Evolutionary conservation across 2,888 invertebrate genomes (phyloP).

Genomic region (Phalangium opilio): DNA sequence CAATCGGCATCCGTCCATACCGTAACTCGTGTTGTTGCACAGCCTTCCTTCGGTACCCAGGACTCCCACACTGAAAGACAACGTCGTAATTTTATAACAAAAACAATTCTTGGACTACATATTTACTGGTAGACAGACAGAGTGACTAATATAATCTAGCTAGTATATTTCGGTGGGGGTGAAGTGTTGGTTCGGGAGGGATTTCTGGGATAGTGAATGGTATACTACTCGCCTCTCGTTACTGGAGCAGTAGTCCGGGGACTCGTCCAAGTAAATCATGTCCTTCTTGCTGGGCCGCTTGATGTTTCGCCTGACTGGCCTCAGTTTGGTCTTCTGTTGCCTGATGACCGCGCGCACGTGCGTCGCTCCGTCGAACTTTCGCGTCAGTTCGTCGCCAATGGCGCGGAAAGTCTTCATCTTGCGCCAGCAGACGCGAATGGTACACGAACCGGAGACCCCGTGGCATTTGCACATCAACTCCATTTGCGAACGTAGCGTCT

Average conservation of each 20-base stretch:
- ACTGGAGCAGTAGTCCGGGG: slow-evolving; percentile 77
- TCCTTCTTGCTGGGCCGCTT: slow-evolving; percentile 81
- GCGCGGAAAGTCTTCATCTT: slow-evolving; percentile 57
- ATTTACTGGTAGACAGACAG: too few species aligned
- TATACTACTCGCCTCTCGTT: slow-evolving; percentile 53
- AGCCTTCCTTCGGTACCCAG: slow-evolving; percentile 64
- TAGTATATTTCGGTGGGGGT: too few species aligned
- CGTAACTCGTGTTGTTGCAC: slow-evolving; percentile 69
- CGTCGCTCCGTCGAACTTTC: slow-evolving; percentile 72
- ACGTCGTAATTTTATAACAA: too few species aligned
- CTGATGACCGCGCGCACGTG: slow-evolving; percentile 46
- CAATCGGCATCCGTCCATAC: slow-evolving; percentile 68
- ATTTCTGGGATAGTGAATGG: too few species aligned
- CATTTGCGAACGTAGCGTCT: slow-evolving; percentile 45
- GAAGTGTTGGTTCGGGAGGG: too few species aligned
- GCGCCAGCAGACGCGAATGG: slow-evolving; percentile 77
- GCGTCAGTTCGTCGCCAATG: slow-evolving; percentile 60
- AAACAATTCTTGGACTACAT: too few species aligned
- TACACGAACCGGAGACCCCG: slow-evolving; percentile 84
- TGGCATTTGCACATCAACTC: slow-evolving; percentile 83
- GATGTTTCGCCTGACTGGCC: slow-evolving; percentile 56
- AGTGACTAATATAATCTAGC: too few species aligned
- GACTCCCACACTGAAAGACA: slow-evolving; percentile 48
- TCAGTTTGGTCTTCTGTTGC: slow-evolving; percentile 45
- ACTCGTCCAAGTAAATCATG: slow-evolving; percentile 72